phyloP scores from a whole-genome alignment of 2,888 invertebrate genomes.

The Pachycephus smyrnensis region DNA sequence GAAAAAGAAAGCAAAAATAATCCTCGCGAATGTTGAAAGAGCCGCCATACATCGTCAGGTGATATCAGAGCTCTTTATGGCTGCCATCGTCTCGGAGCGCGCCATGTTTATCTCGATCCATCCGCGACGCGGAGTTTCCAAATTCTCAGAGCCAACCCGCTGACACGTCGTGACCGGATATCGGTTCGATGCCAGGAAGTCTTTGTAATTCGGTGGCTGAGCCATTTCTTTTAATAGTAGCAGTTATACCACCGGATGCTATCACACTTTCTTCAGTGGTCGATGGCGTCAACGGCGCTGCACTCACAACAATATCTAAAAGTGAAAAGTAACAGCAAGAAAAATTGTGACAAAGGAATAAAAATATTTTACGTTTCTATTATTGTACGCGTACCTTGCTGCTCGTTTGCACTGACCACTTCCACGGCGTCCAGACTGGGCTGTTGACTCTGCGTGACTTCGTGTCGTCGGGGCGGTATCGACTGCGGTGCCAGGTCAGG shows the following conservation, averaged over 20 bases:
- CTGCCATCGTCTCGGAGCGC: background rate
- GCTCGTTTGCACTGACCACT: conserved; percentile 41
- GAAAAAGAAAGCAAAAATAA: background rate
- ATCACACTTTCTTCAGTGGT: conserved; percentile 71
- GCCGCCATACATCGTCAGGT: background rate
- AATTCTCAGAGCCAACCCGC: conserved; percentile 75
- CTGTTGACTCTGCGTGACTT: conserved; percentile 75
- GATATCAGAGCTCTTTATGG: background rate
- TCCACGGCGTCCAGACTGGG: conserved; percentile 63
- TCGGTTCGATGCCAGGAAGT: conserved; percentile 80
- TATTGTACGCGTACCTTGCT: conserved; percentile 26
- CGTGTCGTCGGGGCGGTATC: conserved; percentile 69
- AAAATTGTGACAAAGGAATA: conserved; percentile 6
- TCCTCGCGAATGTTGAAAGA: background rate
- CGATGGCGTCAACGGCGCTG: conserved; percentile 69
- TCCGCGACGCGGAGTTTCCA: background rate
- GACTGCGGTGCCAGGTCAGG: conserved; percentile 65
- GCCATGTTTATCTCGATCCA: background rate
- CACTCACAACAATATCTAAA: conserved; percentile 33
- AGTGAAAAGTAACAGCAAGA: conserved; percentile 10
- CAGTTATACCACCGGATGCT: conserved; percentile 48
- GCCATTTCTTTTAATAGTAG: conserved; percentile 68
- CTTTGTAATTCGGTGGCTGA: conserved; percentile 75
- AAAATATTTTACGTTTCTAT: background rate
- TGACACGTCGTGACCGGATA: conserved; percentile 79